Percentiles rank a stretch among this genome's conserved stretches.
Evolutionary conservation across 2,888 invertebrate species (phyloP).

Genomic region (Brachylomia viminalis): DNA sequence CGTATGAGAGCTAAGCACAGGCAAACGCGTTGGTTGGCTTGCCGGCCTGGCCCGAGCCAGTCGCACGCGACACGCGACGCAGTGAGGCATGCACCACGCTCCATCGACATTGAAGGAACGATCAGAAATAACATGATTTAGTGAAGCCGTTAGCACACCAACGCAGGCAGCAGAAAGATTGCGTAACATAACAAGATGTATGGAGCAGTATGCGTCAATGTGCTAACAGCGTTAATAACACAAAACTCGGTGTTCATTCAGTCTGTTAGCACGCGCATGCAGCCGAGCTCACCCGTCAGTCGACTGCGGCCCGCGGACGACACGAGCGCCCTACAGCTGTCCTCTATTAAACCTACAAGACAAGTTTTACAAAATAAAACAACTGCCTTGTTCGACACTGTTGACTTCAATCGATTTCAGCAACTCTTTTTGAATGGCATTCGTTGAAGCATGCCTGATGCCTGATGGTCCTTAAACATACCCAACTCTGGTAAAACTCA

Average conservation of each 20-base stretch:
- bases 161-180: conserved; percentile 15
- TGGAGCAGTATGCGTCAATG: background rate
- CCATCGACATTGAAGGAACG: background rate
- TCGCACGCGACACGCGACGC: background rate
- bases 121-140: conserved; percentile 10
- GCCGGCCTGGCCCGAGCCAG: background rate
- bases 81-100: conserved; percentile 31
- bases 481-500: background rate
- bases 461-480: background rate
- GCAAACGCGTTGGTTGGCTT: background rate
- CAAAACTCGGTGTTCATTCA: background rate
- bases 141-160: conserved; percentile 37
- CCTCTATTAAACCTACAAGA: conserved; percentile 83
- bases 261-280: conserved; percentile 41
- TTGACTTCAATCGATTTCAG: background rate
- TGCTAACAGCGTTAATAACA: conserved; percentile 31
- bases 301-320: conserved; percentile 63
- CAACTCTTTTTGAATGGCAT: background rate
- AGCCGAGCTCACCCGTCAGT: conserved; percentile 70
- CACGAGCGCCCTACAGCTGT: conserved; percentile 81
- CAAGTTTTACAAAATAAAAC: conserved; percentile 17
- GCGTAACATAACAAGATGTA: conserved; percentile 8
- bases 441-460: background rate
- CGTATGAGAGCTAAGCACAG: background rate
- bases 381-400: background rate